A percentile compares a stretch with the other conserved stretches of the same genome.
Evolutionary conservation across 2,888 invertebrate genomes (phyloP).

Genomic region (Emmelina monodactyla): DNA sequence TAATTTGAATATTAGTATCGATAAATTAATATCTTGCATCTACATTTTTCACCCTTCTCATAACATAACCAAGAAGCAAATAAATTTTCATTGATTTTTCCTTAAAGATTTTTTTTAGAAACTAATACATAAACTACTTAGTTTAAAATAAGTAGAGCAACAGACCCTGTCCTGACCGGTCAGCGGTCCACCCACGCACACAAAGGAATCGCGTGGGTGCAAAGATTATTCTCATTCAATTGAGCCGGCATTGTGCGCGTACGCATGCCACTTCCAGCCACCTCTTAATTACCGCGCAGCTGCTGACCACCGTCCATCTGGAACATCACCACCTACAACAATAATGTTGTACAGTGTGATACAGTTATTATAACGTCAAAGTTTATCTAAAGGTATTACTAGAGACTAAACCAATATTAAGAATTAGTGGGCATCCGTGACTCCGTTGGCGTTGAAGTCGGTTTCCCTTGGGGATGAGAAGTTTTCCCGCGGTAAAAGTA

Average conservation of each 20-base stretch:
- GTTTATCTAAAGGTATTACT: background rate
- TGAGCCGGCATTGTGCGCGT: conserved; percentile 61
- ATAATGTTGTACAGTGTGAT: conserved; percentile 42
- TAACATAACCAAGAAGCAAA: conserved; percentile 10
- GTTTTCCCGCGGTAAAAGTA: too few relatives aligned
- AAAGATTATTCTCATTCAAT: conserved; percentile 67
- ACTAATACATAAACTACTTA: too few relatives aligned
- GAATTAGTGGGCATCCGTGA: too few relatives aligned
- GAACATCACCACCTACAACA: conserved; percentile 56
- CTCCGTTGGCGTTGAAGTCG: too few relatives aligned
- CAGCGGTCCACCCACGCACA: conserved; percentile 61
- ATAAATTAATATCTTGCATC: too few relatives aligned
- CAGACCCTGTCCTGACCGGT: conserved; percentile 30
- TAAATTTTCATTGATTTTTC: too few relatives aligned
- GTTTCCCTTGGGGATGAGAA: too few relatives aligned
- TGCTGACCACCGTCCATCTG: conserved; percentile 63
- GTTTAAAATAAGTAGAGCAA: conserved; percentile 52
- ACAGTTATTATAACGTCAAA: background rate
- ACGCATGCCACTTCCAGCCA: conserved; percentile 64
- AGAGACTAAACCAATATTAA: too few relatives aligned
- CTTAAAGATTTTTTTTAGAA: too few relatives aligned
- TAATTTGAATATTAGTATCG: too few relatives aligned
- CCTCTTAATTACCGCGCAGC: conserved; percentile 64
- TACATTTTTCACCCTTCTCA: too few relatives aligned
- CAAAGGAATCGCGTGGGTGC: conserved; percentile 59